These are phyloP conservation scores for Sesamia inferens DNA, from an alignment of 2,888 invertebrate species.

Conservation along the genomic window DNA sequence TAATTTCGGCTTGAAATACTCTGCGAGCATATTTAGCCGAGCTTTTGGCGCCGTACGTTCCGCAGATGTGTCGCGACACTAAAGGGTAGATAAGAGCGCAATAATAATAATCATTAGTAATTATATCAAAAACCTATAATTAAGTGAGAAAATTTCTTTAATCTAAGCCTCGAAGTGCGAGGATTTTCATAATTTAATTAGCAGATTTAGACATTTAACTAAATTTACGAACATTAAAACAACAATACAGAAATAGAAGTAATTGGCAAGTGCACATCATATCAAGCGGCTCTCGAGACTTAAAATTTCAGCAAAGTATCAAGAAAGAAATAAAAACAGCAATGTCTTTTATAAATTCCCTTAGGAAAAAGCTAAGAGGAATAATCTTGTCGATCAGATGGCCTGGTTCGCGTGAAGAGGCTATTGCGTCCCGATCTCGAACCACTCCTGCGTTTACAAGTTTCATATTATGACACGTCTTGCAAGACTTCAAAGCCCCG, in stretches of 20 bases:
- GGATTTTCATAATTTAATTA: not conserved
- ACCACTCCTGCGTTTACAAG: slow-evolving; percentile 70
- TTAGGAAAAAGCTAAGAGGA: slow-evolving; percentile 53
- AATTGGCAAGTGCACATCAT: slow-evolving; percentile 33
- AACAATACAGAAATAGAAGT: slow-evolving; percentile 30
- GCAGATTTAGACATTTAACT: slow-evolving; percentile 1
- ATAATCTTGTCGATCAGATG: slow-evolving; percentile 76
- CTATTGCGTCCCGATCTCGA: slow-evolving; percentile 69
- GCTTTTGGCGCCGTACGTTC: too few relatives aligned
- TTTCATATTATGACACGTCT: slow-evolving; percentile 75
- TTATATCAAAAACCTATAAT: not conserved
- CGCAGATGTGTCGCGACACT: too few relatives aligned
- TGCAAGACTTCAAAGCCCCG: slow-evolving; percentile 64
- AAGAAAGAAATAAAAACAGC: slow-evolving; percentile 56
- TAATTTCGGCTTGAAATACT: too few relatives aligned
- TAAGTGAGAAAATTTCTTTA: not conserved
- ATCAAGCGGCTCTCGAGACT: slow-evolving; percentile 32
- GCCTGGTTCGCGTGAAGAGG: slow-evolving; percentile 76
- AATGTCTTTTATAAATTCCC: slow-evolving; percentile 56
- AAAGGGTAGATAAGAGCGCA: not conserved
- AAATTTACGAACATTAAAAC: slow-evolving; percentile 4
- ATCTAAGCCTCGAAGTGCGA: not conserved
- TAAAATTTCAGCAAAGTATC: slow-evolving; percentile 50
- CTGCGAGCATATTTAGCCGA: too few relatives aligned
- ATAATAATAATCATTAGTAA: slow-evolving; percentile 7